Conservation (phyloP, 2,888 invertebrate species). For the Dynastes grantii region DNA sequence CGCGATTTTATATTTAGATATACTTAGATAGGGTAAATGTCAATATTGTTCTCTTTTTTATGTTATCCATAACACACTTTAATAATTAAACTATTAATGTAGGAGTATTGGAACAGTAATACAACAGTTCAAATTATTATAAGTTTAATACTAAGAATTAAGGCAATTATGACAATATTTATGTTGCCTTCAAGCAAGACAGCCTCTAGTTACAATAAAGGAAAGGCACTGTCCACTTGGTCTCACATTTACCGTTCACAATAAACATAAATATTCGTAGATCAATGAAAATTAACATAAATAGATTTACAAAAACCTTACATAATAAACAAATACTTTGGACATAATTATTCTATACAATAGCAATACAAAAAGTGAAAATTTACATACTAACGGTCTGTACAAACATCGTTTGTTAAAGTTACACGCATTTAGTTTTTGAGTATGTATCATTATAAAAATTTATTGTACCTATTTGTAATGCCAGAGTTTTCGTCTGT, state of each 20-base stretch:
- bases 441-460: neutral
- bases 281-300: constrained; percentile 46
- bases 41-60: constrained; percentile 15
- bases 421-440: neutral
- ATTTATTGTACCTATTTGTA: no score
- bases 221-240: constrained; percentile 58
- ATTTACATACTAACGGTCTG: constrained; percentile 17
- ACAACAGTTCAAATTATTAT: constrained; percentile 54
- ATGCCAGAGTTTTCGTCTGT: no score
- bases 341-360: constrained; percentile 46
- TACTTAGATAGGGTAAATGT: constrained; percentile 25
- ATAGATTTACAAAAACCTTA: constrained; percentile 46
- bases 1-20: constrained; percentile 41
- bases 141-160: constrained; percentile 57
- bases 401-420: neutral
- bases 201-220: constrained; percentile 52
- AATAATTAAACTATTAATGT: constrained; percentile 31
- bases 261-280: constrained; percentile 47
- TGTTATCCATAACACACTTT: constrained; percentile 37
- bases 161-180: constrained; percentile 56
- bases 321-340: constrained; percentile 54
- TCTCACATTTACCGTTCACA: constrained; percentile 50
- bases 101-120: constrained; percentile 49
- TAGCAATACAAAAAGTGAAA: constrained; percentile 30
- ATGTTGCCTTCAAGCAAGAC: constrained; percentile 57